Evolutionary conservation across 2,113 vertebrate species (phyloP).

Genomic region (Hydrolagus affinis): DNA sequence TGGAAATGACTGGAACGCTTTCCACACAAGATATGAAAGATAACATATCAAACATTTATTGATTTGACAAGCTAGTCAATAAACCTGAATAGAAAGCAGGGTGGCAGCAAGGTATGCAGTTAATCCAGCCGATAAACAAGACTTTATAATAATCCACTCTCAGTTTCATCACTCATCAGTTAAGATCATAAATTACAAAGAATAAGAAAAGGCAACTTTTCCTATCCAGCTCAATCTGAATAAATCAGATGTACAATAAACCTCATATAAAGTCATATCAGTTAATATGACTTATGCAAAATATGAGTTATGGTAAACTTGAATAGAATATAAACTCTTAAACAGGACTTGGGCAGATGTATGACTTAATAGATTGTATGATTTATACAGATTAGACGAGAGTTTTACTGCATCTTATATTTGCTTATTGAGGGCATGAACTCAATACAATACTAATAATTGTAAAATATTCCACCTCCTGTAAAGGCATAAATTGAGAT

Average conservation of each 20-base stretch:
- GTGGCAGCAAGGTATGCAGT: not conserved
- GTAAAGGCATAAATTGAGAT: not conserved
- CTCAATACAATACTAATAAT: constrained; percentile 3
- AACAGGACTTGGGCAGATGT: too few relatives aligned
- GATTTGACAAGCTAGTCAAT: constrained; percentile 18
- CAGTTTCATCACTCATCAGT: not conserved
- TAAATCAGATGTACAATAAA: not conserved
- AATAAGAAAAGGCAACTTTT: not conserved
- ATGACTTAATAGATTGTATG: too few relatives aligned
- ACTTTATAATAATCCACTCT: not conserved
- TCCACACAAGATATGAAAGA: constrained; percentile 5
- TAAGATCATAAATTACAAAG: not conserved
- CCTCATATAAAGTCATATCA: too few relatives aligned
- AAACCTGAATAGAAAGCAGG: not conserved
- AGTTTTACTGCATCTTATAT: not conserved
- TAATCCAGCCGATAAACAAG: not conserved
- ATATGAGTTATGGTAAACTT: too few relatives aligned
- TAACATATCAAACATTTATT: not conserved
- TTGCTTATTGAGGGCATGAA: constrained; percentile 1
- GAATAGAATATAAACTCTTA: too few relatives aligned
- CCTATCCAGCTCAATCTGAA: not conserved
- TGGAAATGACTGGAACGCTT: constrained; percentile 21
- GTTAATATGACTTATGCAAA: too few relatives aligned
- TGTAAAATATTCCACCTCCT: not conserved
- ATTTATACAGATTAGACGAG: too few relatives aligned